phyloP scores from a whole-genome alignment of 1,140 invertebrate species.

The Drosophila guanche region DNA sequence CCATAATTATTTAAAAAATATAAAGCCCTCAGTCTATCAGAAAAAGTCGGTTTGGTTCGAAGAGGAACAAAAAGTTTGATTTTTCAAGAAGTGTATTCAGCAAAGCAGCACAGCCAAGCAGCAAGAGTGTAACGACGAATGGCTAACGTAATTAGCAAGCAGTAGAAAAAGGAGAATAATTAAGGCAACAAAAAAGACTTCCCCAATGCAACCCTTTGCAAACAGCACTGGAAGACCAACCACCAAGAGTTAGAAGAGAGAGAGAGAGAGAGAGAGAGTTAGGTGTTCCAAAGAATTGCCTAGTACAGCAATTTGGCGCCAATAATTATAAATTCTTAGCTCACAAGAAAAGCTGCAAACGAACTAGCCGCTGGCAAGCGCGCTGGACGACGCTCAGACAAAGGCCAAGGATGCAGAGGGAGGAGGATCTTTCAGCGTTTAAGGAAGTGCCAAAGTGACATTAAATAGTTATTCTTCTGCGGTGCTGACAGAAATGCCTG shows the following conservation, averaged over 20 bases:
- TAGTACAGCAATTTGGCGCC: constrained; percentile 74
- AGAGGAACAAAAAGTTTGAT: too few relatives aligned
- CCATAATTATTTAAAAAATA: too few relatives aligned
- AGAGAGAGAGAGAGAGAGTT: too few relatives aligned
- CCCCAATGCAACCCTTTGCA: constrained; percentile 11
- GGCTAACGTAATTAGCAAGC: constrained; percentile 77
- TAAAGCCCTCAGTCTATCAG: too few relatives aligned
- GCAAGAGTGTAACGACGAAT: constrained; percentile 57
- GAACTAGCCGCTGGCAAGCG: constrained; percentile 38
- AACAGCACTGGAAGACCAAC: constrained; percentile 8
- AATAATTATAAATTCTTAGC: constrained; percentile 81
- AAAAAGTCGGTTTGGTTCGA: too few relatives aligned
- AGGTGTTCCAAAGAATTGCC: constrained; percentile 47
- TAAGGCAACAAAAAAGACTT: constrained; percentile 74
- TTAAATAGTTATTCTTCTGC: constrained; percentile 76
- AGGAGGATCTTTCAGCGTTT: constrained; percentile 63
- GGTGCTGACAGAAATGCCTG: constrained; percentile 48
- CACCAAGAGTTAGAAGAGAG: constrained; percentile 52
- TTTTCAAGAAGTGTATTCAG: neutral
- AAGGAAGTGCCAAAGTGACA: constrained; percentile 82
- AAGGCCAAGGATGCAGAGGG: constrained; percentile 13
- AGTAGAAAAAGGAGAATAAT: constrained; percentile 16
- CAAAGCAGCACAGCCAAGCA: constrained; percentile 4
- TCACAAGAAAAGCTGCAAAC: constrained; percentile 59
- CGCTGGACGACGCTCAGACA: constrained; percentile 40